Evolutionary conservation across 2,797 vertebrate species (phyloP).

Genomic region (Sylvia borin): DNA sequence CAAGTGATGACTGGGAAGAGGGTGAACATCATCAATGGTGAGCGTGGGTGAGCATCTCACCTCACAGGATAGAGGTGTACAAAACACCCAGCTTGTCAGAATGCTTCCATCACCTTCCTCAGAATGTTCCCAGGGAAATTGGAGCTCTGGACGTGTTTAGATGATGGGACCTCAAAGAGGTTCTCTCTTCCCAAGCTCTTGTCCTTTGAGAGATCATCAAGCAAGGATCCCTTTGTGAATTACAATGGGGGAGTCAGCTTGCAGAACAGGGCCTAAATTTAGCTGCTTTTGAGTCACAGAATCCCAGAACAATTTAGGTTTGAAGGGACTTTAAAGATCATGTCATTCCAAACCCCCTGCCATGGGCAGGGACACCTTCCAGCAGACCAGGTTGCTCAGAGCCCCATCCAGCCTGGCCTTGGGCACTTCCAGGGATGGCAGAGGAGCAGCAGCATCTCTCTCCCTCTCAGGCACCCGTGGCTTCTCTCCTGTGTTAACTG

Average conservation of each 20-base stretch:
- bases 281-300: background rate
- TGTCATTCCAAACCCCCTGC: background rate
- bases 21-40: background rate
- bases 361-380: background rate
- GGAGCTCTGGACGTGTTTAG: rapidly evolving
- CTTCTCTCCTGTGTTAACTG: constrained; percentile 25
- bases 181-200: background rate
- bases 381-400: background rate
- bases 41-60: background rate
- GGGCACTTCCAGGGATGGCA: background rate
- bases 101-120: background rate
- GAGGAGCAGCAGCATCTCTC: background rate
- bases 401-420: background rate
- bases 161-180: background rate
- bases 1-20: background rate
- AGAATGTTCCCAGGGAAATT: background rate
- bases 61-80: background rate
- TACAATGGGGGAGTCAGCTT: background rate
- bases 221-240: background rate
- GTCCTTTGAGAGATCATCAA: background rate
- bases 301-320: background rate
- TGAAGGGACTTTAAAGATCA: background rate
- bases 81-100: background rate
- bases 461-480: background rate
- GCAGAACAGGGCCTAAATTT: background rate